Conservation (phyloP, 1,140 invertebrate genomes). For the Ladona fulva region DNA sequence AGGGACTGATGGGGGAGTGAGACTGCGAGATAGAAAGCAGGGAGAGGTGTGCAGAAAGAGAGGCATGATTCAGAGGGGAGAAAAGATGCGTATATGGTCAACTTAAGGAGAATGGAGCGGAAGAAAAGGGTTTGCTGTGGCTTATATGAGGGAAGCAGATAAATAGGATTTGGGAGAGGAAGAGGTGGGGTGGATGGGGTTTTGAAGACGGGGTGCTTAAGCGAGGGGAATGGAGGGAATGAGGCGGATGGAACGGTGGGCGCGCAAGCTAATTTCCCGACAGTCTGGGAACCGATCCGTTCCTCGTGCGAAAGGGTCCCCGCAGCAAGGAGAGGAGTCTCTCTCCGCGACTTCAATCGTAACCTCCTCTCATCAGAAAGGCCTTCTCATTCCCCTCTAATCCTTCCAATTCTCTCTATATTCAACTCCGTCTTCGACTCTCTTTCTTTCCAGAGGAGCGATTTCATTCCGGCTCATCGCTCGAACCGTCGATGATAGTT, state of each 20-base stretch:
- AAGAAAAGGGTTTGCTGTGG: not conserved
- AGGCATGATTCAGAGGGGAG: not conserved
- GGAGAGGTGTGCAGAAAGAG: not conserved
- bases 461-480: too few species aligned
- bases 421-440: too few species aligned
- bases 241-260: not conserved
- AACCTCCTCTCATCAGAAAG: too few species aligned
- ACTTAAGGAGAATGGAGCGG: not conserved
- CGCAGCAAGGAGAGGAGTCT: not conserved
- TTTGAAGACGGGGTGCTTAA: not conserved
- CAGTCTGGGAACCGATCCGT: not conserved
- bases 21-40: not conserved
- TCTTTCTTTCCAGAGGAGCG: too few species aligned
- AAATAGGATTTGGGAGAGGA: not conserved
- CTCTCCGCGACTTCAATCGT: too few species aligned
- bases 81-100: not conserved
- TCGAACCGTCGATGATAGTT: too few species aligned
- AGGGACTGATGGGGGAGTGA: not conserved
- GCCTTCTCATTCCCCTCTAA: too few species aligned
- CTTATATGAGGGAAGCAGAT: conserved; percentile 5
- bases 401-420: too few species aligned
- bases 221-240: not conserved
- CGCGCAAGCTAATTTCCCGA: not conserved
- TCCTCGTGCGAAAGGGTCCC: not conserved
- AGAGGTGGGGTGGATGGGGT: not conserved